Evolutionary conservation across 2,888 invertebrate species (phyloP), one percentile per base, ranked within the genome.

Genomic region (Sminthurinus aureus): DNA sequence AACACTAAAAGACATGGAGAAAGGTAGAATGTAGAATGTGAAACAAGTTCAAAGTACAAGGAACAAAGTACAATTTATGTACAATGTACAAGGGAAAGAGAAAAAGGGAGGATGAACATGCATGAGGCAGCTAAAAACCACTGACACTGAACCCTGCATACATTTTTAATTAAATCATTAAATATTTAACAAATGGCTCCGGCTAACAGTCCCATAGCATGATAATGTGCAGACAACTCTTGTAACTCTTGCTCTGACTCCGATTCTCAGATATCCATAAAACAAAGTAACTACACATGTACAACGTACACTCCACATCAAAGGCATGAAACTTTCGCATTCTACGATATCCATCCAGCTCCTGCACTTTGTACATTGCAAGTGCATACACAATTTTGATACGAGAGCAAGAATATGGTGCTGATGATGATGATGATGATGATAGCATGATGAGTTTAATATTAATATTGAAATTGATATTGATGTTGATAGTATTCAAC

Each of bases 141-240:
- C 69, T 69, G 11, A n/a, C 69, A 20, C 69, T 69, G 11, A n/a
- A 69, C 69, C 11, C 69, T 20, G 2, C 76, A 81, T 81, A 58
- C 73, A 81, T 81, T 81, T 81, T 81, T 73, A 81, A 81, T 81
- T 74, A 81, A 73, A 74, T 52, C 64, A 81, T 81, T 64, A 81
- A 75, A 81, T 81, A 81, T 81, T 81, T 81, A 81, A 51, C 24
- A 66, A 81, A 74, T 71, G 13, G 20, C 75, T 73, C 64, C 18
- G 24, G 58, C 81, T 81, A 58, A 67, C 26, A 67, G 79, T 66
- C 22, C 66, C 69, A 79, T 26, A 18, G 67, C 67, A 51, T 69
- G 69, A n/a, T 6, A 79, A 38, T 38, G 38, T 6, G 38, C 38
- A 64, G 64, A 67, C 64, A n/a, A 58, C 12, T 2, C 64, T 18